Base-by-base conservation (phyloP, 1,140 invertebrate genomes). In the Panagrolaimus sp. region DNA sequence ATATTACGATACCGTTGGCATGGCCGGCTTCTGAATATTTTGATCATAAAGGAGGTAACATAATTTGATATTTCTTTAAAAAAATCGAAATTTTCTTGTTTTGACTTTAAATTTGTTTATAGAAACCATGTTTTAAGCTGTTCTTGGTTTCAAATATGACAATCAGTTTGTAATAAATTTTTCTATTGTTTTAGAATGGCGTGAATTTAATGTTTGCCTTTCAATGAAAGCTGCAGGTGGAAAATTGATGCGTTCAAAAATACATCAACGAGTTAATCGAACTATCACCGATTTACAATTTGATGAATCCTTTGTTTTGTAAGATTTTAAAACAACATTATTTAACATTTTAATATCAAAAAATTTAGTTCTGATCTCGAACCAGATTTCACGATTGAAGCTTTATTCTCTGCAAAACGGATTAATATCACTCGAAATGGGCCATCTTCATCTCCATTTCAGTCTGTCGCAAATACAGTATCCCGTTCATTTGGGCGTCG, bases 381-480 rank as follows among this genome's bases (percentile, higher is more conserved):
- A 8, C 51, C 51, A n/a, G 51, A 57, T 57, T 57, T 57, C n/a
- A 57, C 51, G n/a, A 57, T 57, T 57, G 51, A 57, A 57, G 51
- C 51, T 11, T 25, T 57, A 27, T 13, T 57, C 51, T 20, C 51
- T 5, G 51, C 51, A 20, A 57, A 57, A 13, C 0, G 51, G n/a
- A 27, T 57, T 4, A 27, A 57, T 57, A 57, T 20, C 20, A 16
- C 20, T 7, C 11, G n/a, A 57, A 0, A n/a, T 57, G 20, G 20
- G n/a, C n/a, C n/a, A 25, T 20, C 20, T 1, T 11, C 20, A 20
- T 25, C 20, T 57, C 20, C 27, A 11, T 38, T 38, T 38, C 20
- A 20, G 11, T 57, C 51, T 0, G 51, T 57, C 4, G 51, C 51
- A 25, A 57, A 23, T 57, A 57, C 51, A 25, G 51, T 57, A 13